phyloP scores from a whole-genome alignment of 2,888 invertebrate species.

The Polyploca ridens region DNA sequence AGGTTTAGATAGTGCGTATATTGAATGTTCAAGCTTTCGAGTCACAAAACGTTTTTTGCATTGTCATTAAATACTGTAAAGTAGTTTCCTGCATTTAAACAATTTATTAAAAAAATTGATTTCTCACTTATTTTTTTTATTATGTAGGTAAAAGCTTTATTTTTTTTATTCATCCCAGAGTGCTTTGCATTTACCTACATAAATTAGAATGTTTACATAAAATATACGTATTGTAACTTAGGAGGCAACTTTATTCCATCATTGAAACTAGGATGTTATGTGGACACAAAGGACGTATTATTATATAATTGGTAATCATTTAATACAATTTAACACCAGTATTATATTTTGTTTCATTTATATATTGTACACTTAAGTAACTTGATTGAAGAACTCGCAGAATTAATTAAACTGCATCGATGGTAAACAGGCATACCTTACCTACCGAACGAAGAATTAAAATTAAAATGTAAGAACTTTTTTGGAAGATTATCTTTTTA shows the following conservation, averaged over 20 bases:
- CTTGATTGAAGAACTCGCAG: constrained; percentile 13
- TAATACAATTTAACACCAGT: constrained; percentile 76
- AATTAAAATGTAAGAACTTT: too few relatives aligned
- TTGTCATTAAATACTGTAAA: constrained; percentile 26
- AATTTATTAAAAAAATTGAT: neutral
- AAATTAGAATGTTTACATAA: neutral
- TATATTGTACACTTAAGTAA: constrained; percentile 12
- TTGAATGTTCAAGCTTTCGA: constrained; percentile 60
- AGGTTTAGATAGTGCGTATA: constrained; percentile 70
- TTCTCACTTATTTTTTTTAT: neutral
- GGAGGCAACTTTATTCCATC: neutral
- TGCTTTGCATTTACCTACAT: neutral
- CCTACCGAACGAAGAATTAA: too few relatives aligned
- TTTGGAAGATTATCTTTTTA: neutral
- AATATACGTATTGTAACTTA: neutral
- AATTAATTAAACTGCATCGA: constrained; percentile 12
- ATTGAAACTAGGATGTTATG: constrained; percentile 32
- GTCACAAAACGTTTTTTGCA: constrained; percentile 57
- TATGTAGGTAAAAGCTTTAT: neutral
- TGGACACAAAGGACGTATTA: constrained; percentile 50
- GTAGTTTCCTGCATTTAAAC: constrained; percentile 3
- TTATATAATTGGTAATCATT: constrained; percentile 63
- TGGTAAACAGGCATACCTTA: too few relatives aligned
- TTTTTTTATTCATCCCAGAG: neutral
- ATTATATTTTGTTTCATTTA: constrained; percentile 56